These are phyloP conservation scores for Odiellus spinosus DNA, from an alignment of 2,888 invertebrate genomes.

Conservation along the genomic window DNA sequence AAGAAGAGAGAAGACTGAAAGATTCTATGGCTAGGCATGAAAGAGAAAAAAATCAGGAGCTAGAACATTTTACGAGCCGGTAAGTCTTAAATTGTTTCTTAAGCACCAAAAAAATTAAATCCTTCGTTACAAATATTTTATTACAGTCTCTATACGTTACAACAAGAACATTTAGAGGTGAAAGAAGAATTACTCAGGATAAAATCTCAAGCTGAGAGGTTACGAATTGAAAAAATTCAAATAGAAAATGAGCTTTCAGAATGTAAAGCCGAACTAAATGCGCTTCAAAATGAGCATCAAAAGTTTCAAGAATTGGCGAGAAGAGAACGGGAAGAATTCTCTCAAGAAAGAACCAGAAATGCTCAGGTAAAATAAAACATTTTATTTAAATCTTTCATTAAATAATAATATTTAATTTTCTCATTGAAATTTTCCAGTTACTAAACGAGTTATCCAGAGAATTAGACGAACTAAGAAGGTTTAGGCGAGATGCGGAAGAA, in stretches of 20 bases:
- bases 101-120: no score
- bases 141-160: background rate
- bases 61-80: slow-evolving; percentile 55
- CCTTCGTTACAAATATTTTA: no score
- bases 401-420: no score
- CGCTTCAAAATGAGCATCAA: slow-evolving; percentile 31
- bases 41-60: slow-evolving; percentile 59
- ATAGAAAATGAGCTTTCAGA: slow-evolving; percentile 45
- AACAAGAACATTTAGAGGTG: background rate
- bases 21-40: slow-evolving; percentile 68
- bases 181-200: background rate
- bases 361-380: background rate
- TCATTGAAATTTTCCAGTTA: slow-evolving; percentile 24
- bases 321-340: slow-evolving; percentile 34
- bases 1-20: slow-evolving; percentile 69
- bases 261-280: slow-evolving; percentile 39
- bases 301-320: slow-evolving; percentile 24
- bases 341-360: slow-evolving; percentile 24
- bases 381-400: slow-evolving; percentile 2
- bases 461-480: slow-evolving; percentile 27
- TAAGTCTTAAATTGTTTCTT: slow-evolving; percentile 19
- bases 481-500: slow-evolving; percentile 8
- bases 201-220: background rate
- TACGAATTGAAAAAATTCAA: slow-evolving; percentile 32
- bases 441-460: slow-evolving; percentile 31